A percentile compares a stretch with the other conserved stretches of the same genome.
Evolutionary conservation across 1,140 invertebrate species (phyloP).

Genomic region (Zaprionus nigranus): DNA sequence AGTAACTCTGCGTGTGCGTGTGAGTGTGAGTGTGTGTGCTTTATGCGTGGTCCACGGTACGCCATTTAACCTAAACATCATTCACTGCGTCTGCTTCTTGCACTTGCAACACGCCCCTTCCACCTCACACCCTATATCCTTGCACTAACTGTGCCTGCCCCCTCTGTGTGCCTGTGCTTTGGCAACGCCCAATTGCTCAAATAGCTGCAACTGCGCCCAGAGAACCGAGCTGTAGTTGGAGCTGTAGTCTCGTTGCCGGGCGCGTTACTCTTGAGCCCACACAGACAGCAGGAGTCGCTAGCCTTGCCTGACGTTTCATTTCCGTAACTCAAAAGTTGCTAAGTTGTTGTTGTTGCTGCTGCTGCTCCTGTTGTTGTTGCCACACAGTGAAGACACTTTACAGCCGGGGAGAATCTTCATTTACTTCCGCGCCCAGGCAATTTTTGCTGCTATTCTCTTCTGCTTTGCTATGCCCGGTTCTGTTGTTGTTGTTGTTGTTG

Average conservation of each 20-base stretch:
- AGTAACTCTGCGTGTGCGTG: neutral
- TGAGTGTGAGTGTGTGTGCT: conserved; percentile 11
- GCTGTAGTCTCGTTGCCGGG: neutral
- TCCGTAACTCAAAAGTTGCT: conserved; percentile 76
- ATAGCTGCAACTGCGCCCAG: conserved; percentile 39
- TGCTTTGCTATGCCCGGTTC: conserved; percentile 26
- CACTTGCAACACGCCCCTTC: neutral
- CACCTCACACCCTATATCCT: neutral
- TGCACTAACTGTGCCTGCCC: neutral
- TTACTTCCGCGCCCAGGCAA: conserved; percentile 71
- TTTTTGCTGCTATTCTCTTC: conserved; percentile 37
- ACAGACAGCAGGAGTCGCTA: conserved; percentile 25
- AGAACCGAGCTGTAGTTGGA: neutral
- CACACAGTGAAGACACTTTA: conserved; percentile 62
- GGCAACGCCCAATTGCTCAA: conserved; percentile 50
- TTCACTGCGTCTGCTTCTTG: conserved; percentile 32
- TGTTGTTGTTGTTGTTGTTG: conserved; percentile 17
- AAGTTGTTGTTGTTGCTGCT: conserved; percentile 36
- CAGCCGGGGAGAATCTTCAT: conserved; percentile 73
- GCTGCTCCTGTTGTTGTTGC: conserved; percentile 17
- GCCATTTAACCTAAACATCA: conserved; percentile 58
- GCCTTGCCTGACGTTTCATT: conserved; percentile 72
- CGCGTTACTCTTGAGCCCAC: conserved; percentile 34
- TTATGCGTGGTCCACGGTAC: conserved; percentile 45
- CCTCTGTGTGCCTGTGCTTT: conserved; percentile 13